Evolutionary conservation across 2,113 vertebrate genomes (phyloP), one percentile per base, ranked within the genome.

Genomic region (Sturnira hondurensis): DNA sequence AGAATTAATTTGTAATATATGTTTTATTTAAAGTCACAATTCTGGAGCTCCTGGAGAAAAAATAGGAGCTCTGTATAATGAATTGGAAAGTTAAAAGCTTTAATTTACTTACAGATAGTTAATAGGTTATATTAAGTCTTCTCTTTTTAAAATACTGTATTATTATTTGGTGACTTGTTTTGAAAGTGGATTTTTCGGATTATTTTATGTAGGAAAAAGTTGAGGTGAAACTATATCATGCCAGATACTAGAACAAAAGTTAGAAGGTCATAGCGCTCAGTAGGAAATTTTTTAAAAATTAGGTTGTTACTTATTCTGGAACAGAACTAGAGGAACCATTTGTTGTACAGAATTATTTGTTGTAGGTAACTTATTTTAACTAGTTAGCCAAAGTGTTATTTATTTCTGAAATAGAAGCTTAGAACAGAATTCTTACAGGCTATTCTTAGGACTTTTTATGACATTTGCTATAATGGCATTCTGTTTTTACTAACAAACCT

Each of bases 61-160:
- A 85, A 56, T 31, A 88, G 12, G 26, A 91, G 16, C 6, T 86
- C 16, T 77, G 3, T 17, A 31, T 76, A 77, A 33, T 86, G 58
- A 87, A 77, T 93, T 87, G 65, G 45, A 93, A 88, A 87, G n/a
- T 93, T 82, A 93, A 91, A 87, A 83, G 26, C 22, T 71, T 76
- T 73, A 80, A 33, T 58, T 78, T 78, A 88, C 36, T 61, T 93
- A 47, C 54, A 78, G 14, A 50, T 65, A 77, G 7, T 91, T 82
- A 73, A 58, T 86, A 33, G 26, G 12, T 86, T 71, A 31, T 33
- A 26, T 80, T 80, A 70, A 54, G 12, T 13, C 26, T 19, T 76
- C 28, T 71, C 16, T 81, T 87, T 93, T 93, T 68, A 63, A 20
- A 45, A 81, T 78, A 14, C 16, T 81, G 4, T 43, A 36, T 81